Conservation (phyloP, 2,888 invertebrate species). For the Lasius fuliginosus region DNA sequence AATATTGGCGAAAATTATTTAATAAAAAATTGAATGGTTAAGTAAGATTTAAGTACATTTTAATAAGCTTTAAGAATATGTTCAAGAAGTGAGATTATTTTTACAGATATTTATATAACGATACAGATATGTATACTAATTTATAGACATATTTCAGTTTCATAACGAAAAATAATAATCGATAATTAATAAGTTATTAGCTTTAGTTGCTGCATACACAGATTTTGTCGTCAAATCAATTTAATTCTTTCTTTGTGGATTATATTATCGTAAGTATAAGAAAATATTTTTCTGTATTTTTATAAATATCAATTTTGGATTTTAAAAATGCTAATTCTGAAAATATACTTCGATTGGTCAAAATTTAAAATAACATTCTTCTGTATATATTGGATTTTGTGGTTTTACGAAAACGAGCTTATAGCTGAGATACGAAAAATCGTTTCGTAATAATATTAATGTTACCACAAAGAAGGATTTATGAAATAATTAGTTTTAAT, state of each 20-base stretch:
- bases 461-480: slow-evolving; percentile 30
- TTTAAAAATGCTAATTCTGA: slow-evolving; percentile 5
- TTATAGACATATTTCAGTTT: slow-evolving; percentile 21
- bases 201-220: not conserved
- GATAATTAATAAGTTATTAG: slow-evolving; percentile 32
- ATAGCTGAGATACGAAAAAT: slow-evolving; percentile 26
- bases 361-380: not conserved
- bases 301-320: slow-evolving; percentile 2
- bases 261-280: not conserved
- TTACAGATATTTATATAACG: slow-evolving; percentile 39
- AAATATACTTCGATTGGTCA: slow-evolving; percentile 20
- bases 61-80: slow-evolving; percentile 38
- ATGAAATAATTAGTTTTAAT: not conserved
- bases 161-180: slow-evolving; percentile 26
- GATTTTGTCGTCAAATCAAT: slow-evolving; percentile 10
- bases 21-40: slow-evolving; percentile 4
- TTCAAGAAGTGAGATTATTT: slow-evolving; percentile 52
- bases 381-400: not conserved
- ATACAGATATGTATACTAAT: slow-evolving; percentile 27
- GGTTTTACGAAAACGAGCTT: slow-evolving; percentile 32
- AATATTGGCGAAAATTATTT: not conserved
- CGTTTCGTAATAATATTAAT: slow-evolving; percentile 34
- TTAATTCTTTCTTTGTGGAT: slow-evolving; percentile 15
- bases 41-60: slow-evolving; percentile 34
- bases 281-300: slow-evolving; percentile 5